phyloP scores from a whole-genome alignment of 1,140 invertebrate genomes.

The Bombus waltoni region DNA sequence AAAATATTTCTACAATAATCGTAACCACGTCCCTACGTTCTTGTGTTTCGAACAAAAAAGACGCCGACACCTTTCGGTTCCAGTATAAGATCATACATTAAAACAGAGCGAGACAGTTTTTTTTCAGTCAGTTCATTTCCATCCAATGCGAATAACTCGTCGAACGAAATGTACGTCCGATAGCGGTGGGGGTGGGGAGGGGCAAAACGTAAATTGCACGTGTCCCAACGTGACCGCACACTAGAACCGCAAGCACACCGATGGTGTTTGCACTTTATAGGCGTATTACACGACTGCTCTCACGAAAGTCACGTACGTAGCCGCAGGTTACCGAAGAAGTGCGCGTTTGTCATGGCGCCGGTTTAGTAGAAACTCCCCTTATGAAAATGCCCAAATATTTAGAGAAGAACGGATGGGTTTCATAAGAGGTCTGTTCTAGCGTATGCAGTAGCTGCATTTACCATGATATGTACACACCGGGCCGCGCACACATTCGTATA shows the following conservation, averaged over 20 bases:
- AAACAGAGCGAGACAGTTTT: background rate
- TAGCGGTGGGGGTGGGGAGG: background rate
- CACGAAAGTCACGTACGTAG: constrained; percentile 53
- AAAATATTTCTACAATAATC: constrained; percentile 10
- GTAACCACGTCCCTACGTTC: background rate
- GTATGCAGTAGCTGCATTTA: constrained; percentile 37
- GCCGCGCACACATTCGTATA: constrained; percentile 4
- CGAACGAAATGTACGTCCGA: constrained; percentile 7
- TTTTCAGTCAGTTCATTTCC: background rate
- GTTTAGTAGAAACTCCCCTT: constrained; percentile 22
- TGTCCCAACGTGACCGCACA: constrained; percentile 22
- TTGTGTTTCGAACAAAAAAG: background rate
- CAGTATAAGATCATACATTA: background rate
- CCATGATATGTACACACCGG: constrained; percentile 33
- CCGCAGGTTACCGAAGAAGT: constrained; percentile 28
- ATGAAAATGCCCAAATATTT: constrained; percentile 67
- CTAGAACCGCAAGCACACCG: constrained; percentile 2
- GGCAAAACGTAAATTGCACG: constrained; percentile 45
- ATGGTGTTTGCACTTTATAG: constrained; percentile 50
- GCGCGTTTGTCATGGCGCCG: constrained; percentile 34
- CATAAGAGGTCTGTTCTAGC: constrained; percentile 45
- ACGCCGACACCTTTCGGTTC: no score
- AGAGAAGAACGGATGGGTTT: constrained; percentile 53
- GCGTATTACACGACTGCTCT: constrained; percentile 51
- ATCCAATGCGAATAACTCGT: constrained; percentile 9